Evolutionary conservation across 2,113 vertebrate genomes (phyloP).

Genomic region (Chaetops frenatus): DNA sequence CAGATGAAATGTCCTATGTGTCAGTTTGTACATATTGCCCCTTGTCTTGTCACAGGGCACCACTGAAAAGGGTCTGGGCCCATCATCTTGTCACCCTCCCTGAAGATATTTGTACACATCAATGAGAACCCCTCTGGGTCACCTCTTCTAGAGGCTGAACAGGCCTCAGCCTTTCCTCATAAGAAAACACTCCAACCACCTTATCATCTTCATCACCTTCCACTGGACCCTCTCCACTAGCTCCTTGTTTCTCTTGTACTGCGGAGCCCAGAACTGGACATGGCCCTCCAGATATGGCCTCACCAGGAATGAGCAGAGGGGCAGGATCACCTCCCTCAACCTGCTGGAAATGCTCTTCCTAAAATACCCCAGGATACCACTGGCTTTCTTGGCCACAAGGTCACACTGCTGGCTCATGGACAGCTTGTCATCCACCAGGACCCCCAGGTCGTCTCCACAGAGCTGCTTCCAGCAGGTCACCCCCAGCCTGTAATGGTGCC

Average conservation of each 20-base stretch:
- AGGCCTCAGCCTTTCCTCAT: background rate
- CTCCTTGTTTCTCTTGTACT: background rate
- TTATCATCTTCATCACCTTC: rapidly evolving
- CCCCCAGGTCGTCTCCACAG: background rate
- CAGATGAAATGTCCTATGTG: rapidly evolving
- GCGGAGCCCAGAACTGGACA: background rate
- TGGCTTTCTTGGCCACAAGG: background rate
- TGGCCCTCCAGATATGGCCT: background rate
- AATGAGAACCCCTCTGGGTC: rapidly evolving
- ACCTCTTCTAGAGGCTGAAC: background rate
- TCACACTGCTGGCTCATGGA: background rate
- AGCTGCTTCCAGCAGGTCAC: background rate
- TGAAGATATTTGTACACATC: background rate
- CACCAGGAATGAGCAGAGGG: background rate
- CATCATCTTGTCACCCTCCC: background rate
- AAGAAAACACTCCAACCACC: background rate
- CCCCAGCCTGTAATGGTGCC: rapidly evolving
- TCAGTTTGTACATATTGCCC: background rate
- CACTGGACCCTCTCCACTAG: background rate
- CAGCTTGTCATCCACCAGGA: background rate
- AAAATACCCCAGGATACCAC: background rate
- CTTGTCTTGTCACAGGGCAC: background rate
- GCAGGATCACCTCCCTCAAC: background rate
- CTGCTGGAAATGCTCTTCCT: no score
- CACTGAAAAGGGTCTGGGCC: background rate